Evolutionary conservation across 30 jellyfish, hydroid and myxozoan genomes (phyloP), one percentile per base, ranked within the genome.

Genomic region (Clytia hemisphaerica): DNA sequence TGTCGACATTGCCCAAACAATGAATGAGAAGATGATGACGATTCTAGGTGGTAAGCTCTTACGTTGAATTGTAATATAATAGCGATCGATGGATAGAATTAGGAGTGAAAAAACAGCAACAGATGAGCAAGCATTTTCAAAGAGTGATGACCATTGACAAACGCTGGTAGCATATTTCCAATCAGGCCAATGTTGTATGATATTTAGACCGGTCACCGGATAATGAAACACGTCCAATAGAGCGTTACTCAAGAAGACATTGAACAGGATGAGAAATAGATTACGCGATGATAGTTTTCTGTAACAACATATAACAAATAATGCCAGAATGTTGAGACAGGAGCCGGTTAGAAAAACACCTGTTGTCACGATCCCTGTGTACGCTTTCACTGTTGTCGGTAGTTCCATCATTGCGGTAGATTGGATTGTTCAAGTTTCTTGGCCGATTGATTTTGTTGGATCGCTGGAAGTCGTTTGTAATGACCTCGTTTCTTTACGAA

Each of bases 11-110:
- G 44, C 26, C 78, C 78, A 65, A n/a, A 48, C 21, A 24, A 48
- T 25, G 2, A 44, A 16, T 45, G 44, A 21, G 37, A 31, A 65
- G 7, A 35, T 44, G 33, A 45, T 35, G 12, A 35, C 4, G 1
- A 65, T 38, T 16, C 25, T 65, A 12, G 6, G 15, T 2, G 62
- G 69, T 18, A 37, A 25, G 7, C 15, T 35, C 15, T 32, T 65
- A 16, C 63, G 15, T 22, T 57, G 25, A 3, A 37, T 45, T 6
- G 63, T 48, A 37, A 24, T 44, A 37, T 48, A 65, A 37, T 65
- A 65, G 19, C 63, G 67, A 9, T 37, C 63, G 24, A 65, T 35
- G 37, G 78, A 40, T 35, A 65, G 33, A 24, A 65, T 30, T 2
- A 65, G 16, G 32, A 33, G 44, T 6, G 71, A 22, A 61, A 12